Evolutionary conservation across 1,140 invertebrate genomes (phyloP), one percentile per base, ranked within the genome.

Genomic region (Ips typographus): DNA sequence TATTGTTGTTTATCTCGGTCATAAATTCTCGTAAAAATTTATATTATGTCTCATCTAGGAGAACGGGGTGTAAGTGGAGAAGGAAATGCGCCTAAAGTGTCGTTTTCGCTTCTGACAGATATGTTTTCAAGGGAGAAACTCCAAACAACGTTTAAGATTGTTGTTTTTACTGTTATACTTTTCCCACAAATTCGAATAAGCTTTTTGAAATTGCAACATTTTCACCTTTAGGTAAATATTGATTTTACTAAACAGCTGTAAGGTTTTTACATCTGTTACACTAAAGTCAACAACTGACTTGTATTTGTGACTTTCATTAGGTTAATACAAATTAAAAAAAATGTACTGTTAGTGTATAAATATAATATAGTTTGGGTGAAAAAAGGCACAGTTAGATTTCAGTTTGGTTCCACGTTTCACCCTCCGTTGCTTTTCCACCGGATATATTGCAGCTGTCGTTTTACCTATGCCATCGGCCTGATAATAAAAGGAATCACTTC

Each of bases 371-470:
- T 22, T 22, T 49, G 44, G 6, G 22, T 49, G 6, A 49, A 49
- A 64, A 53, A 62, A 41, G 44, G 66, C 59, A 41, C 61, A 68
- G 62, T 68, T 68, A 61, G 58, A 68, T 62, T 68, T 68, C 49
- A 60, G 47, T 68, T 68, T 68, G 66, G 66, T 68, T 62, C 66
- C 51, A 61, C 52, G 58, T 68, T 68, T 68, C 60, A 68, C 66
- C 66, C 66, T 68, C 66, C 38, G 66, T 47, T 68, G 66, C 66
- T 44, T 68, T 61, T 62, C 43, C 53, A 68, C 66, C 66, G 66
- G 66, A 68, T 68, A 68, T 62, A 62, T 63, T 63, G 66, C 66
- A 68, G 66, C 66, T 68, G 66, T 68, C 66, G 66, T 47, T 61
- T 68, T 55, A 68, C 66, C 59, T 68, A 68, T 44, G 60, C 66